phyloP scores from a whole-genome alignment of 2,113 vertebrate genomes.

The Eudyptes chrysolophus region DNA sequence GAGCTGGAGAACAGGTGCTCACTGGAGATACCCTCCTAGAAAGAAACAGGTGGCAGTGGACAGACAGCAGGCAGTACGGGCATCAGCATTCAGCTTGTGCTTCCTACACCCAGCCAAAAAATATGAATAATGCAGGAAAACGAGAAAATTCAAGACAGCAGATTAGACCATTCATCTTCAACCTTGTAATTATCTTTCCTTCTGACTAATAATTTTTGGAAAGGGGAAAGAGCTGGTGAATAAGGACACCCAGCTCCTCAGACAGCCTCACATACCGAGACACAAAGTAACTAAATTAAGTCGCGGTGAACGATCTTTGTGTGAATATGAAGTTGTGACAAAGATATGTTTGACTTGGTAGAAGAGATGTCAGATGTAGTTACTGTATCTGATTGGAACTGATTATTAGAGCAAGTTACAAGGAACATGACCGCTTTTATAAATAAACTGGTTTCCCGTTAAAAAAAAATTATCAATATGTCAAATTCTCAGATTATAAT shows the following conservation, averaged over 20 bases:
- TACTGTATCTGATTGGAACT: neutral
- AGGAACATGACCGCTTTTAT: rapidly evolving
- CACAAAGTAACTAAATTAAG: neutral
- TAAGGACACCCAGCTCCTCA: neutral
- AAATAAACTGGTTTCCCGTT: neutral
- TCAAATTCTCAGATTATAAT: neutral
- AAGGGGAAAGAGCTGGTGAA: neutral
- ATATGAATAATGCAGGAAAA: slow-evolving; percentile 49
- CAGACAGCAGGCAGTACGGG: neutral
- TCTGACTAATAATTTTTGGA: slow-evolving; percentile 24
- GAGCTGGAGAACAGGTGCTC: neutral
- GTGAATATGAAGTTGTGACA: neutral
- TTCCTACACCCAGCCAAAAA: neutral
- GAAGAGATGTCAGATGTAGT: neutral
- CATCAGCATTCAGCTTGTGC: neutral
- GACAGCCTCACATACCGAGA: neutral
- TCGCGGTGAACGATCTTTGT: neutral
- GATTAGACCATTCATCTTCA: slow-evolving; percentile 52
- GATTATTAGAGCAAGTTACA: neutral
- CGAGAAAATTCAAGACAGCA: neutral
- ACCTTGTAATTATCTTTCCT: slow-evolving; percentile 38
- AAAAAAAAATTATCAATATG: neutral
- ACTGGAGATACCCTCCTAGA: neutral
- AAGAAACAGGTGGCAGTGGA: neutral
- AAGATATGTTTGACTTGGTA: neutral